Evolutionary conservation across 1,140 invertebrate species (phyloP), one percentile per base, ranked within the genome.

Genomic region (Diachasma alloeum): DNA sequence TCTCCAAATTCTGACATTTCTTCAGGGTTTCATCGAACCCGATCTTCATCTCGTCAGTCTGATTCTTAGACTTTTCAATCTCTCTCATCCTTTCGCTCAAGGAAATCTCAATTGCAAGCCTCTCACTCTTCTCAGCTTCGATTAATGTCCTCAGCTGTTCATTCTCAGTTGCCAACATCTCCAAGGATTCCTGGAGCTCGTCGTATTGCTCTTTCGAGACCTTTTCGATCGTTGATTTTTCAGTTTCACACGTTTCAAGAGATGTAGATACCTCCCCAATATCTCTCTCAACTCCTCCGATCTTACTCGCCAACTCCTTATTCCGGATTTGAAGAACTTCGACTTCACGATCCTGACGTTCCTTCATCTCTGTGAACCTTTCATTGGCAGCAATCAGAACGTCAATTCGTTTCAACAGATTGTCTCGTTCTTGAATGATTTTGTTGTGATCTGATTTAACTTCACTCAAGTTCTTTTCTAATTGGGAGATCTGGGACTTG

Each of bases 311-410:
- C 4, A 93, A 86, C 83, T 94, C 92, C 78, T 93, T 92, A 81
- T 93, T 94, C 81, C 93, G 92, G 31, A 92, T 92, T 83, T 94
- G 92, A 85, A 93, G 93, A 79, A 94, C 90, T 79, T 94, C 91
- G 0, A 91, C 81, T 13, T 90, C 86, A 77, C 93, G 90, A 79
- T 96, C 94, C 87, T 95, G 93, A 76, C 93, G 93, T 84, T 96
- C 95, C 87, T 96, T 96, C 86, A 94, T 92, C 82, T 96, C 94
- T 3, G 93, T 85, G 79, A 95, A 91, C 67, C 92, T 91, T 44
- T 96, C 94, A 84, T 96, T 96, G n/a, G 94, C 94, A 19, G 92
- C 90, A 3, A 92, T 92, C 10, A 97, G 85, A 6, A 95, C 91
- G 78, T 96, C 95, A 70, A 96, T 91, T 85, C 92, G 91, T 81